Evolutionary conservation across 35 echinoderm and acorn worm species (phyloP), one percentile per base, ranked within the genome.

Genomic region (Heliocidaris erythrogramma): DNA sequence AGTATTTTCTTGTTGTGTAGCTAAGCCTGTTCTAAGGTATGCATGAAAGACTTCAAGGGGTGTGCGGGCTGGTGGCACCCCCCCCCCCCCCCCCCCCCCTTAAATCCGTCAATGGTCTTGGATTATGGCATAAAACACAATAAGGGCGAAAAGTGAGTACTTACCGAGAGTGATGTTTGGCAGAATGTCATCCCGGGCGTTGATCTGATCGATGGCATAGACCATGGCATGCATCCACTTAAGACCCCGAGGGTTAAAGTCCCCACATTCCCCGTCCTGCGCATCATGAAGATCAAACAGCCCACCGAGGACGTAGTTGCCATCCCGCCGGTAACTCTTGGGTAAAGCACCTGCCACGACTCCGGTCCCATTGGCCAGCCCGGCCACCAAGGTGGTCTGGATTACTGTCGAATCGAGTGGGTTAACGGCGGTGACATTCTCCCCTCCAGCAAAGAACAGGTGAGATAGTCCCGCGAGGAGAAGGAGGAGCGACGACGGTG

Each of bases 201-300:
- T 99, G 7, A 99, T 95, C 14, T 84, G 56, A 48, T 99, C 94
- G 50, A 99, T 96, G 12, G 95, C 95, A 32, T 86, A 99, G 5
- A 99, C 98, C 95, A 99, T 97, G 1, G 98, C 96, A 32, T 99
- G 95, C 96, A 99, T 97, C 94, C 96, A 91, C 31, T 97, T 92
- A 6, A 99, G 27, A 29, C 95, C 93, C 7, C 95, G 29, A 18
- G 94, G 92, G 89, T 97, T 96, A 31, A 97, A 95, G 47, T 89
- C 60, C 31, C 53, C 32, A 30, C 92, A 95, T 17, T 92, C 91
- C 8, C 94, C 96, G 49, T 93, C 90, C 32, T 60, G 94, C 30
- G 94, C 88, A 30, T 85, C 92, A 48, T 97, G 97, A n/a, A 97
- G 86, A 88, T 97, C 95, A 61, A 97, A 97, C 9, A 97, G 56